Evolutionary conservation across 1,140 invertebrate species (phyloP), one percentile per base, ranked within the genome.

Genomic region (Pygmarrhopalites habei): DNA sequence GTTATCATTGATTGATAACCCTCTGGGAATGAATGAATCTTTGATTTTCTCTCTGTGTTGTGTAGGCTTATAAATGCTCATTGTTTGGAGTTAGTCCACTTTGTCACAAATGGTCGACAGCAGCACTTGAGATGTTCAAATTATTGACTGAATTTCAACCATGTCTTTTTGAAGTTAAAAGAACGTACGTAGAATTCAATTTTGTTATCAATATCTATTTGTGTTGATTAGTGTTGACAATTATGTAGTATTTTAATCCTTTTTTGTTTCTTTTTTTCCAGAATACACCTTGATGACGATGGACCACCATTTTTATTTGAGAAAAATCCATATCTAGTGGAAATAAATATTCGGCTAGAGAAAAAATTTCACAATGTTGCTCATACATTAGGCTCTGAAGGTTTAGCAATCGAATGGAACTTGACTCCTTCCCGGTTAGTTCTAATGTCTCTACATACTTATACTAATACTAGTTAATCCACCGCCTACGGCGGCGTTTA

Each of bases 31-130:
- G 44, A 12, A 47, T 47, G 5, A 5, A 21, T 5, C 4, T 12
- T 47, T 47, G 5, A 4, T 25, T 47, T 10, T 21, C 5, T 21
- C n/a, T 47, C 7, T 47, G 10, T 21, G 5, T 47, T 47, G n/a
- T 29, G 7, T n/a, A 52, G 49, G 49, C 49, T 7, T 52, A 52
- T 23, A 52, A 29, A 29, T 52, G 49, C 25, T 52, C 49, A 10
- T n/a, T 52, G 28, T 52, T 26, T 52, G 49, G 25, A 7, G 28
- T 52, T 7, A 28, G 14, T 52, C 49, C 49, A 19, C 2, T 52
- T 17, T 14, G 23, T 10, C 23, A 52, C 23, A 52, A n/a, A 28
- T 52, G 49, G 49, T 19, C 49, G 7, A 26, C 25, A 52, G 5
- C 25, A 28, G 49, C 49, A 15, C 25, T 52, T 10, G 14, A 25